Evolutionary conservation across 1,140 invertebrate genomes (phyloP), one percentile per base, ranked within the genome.

Genomic region (Drosophila malerkotliana): DNA sequence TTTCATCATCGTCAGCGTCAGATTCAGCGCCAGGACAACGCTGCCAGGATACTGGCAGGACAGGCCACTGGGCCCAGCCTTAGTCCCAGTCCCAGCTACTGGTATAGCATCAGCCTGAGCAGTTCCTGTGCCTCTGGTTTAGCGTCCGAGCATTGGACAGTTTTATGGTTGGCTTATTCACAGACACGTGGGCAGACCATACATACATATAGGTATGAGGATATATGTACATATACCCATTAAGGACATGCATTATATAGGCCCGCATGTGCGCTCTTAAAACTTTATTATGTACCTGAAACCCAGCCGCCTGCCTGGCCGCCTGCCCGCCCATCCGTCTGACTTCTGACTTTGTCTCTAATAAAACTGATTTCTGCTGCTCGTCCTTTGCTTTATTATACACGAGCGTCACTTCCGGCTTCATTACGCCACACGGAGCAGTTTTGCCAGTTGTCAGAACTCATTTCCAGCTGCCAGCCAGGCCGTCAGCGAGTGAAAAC

Each of bases 1-100:
- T 88, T 88, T 87, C 82, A 83, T 87, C 83, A 87, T 73, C 79
- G 61, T 72, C 80, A 76, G 78, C 32, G 77, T 73, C 68, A 71
- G 47, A 66, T 67, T 68, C 67, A 71, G 41, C 34, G 47, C 55
- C 66, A 54, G 58, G 41, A 44, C 41, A 44, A 7, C 32, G 18
- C 26, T 28, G 26, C 53, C 32, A 41, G 47, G 24, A 51, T 26
- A 18, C 15, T 18, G 15, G n/a, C 59, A 34, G 59, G 4, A 67
- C 30, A 52, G 28, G 12, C 10, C 24, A 26, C 24, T 26, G 24
- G 28, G 12, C n/a, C 30, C 51, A 21, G 15, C n/a, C 26, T 3
- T 10, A 57, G 39, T 14, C 5, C 3, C 30, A 48, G 57, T 10
- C 14, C 4, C 41, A 30, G 62, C 39, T 41, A 41, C 32, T 32